Evolutionary conservation across 2,113 vertebrate genomes (phyloP).

Genomic region (Glareola pratincola): DNA sequence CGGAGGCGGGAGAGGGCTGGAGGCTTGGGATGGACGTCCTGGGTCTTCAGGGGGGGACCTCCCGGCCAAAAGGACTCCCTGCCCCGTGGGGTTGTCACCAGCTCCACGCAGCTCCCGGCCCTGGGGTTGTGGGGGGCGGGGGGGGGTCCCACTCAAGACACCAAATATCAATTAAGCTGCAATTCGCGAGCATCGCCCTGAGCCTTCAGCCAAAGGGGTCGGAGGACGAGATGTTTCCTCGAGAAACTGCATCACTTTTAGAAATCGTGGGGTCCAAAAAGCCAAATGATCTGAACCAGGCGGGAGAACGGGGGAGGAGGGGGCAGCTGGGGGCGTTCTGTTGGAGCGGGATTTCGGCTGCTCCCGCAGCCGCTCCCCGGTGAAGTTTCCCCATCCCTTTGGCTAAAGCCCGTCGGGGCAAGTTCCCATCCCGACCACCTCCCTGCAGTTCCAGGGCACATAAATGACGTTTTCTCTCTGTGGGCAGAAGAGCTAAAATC

Average conservation of each 20-base stretch:
- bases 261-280: background rate
- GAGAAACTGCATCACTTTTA: background rate
- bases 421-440: background rate
- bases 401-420: rapidly evolving
- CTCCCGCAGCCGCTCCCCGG: background rate
- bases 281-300: background rate
- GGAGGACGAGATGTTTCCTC: rapidly evolving
- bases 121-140: too few species aligned
- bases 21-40: background rate
- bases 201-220: background rate
- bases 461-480: background rate
- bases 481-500: background rate
- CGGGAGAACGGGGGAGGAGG: rapidly evolving
- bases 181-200: rapidly evolving
- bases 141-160: background rate
- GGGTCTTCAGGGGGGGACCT: background rate
- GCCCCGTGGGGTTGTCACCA: too few species aligned
- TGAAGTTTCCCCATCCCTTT: background rate
- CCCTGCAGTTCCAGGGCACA: background rate
- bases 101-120: background rate
- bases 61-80: background rate
- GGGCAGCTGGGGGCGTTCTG: background rate
- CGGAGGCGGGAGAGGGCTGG: background rate
- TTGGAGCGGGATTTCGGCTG: background rate
- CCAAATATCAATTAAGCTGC: background rate